These are phyloP conservation scores for Mnemiopsis leidyi DNA, from an alignment of 37 sponge, comb jelly and placozoan genomes.

Conservation along the genomic window DNA sequence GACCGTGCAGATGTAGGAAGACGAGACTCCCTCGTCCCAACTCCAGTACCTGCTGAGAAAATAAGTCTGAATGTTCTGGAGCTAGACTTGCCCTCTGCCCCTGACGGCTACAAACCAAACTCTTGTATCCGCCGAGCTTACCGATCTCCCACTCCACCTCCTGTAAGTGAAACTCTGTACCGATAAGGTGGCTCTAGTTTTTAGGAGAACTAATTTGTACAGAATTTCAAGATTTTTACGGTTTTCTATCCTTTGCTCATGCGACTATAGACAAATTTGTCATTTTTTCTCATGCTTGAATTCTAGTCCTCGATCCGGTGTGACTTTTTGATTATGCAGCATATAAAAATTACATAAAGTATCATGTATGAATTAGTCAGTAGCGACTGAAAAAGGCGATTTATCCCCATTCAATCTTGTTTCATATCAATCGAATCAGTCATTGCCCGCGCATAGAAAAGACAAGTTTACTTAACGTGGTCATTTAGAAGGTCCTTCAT, in stretches of 20 bases:
- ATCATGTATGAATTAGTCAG: neutral
- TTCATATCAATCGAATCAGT: neutral
- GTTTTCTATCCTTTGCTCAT: too few species aligned
- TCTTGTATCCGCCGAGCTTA: neutral
- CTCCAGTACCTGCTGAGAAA: neutral
- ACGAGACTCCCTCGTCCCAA: conserved; percentile 26
- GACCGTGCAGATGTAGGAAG: neutral
- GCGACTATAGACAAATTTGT: too few species aligned
- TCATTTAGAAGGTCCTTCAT: neutral
- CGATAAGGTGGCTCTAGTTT: too few species aligned
- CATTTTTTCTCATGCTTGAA: too few species aligned
- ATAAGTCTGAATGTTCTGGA: neutral
- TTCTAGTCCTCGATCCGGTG: too few species aligned
- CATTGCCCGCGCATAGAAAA: neutral
- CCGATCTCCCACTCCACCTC: conserved; percentile 31
- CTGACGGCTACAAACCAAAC: conserved; percentile 51
- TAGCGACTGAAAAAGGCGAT: neutral
- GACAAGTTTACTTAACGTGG: neutral
- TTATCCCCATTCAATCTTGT: neutral
- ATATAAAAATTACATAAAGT: too few species aligned
- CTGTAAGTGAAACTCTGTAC: too few species aligned
- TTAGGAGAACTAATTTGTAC: too few species aligned
- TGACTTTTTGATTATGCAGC: too few species aligned
- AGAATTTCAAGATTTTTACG: too few species aligned
- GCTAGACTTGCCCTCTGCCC: conserved; percentile 6